Evolutionary conservation across 2,888 invertebrate species (phyloP).

Genomic region (Troglohyphantes excavatus): DNA sequence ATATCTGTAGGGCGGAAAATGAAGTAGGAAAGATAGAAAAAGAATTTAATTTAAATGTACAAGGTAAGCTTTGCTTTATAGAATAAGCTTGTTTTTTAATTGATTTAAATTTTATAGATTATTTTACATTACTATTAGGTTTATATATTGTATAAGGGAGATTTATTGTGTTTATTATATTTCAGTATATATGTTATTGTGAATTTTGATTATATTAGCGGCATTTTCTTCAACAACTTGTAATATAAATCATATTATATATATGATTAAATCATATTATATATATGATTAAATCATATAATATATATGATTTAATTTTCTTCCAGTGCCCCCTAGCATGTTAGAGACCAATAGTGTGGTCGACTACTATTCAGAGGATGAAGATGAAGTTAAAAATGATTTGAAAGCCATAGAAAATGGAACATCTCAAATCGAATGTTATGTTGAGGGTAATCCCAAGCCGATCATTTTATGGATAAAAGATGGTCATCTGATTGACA

Average conservation of each 20-base stretch:
- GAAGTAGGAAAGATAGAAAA: conserved; percentile 81
- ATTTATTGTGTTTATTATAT: too few relatives aligned
- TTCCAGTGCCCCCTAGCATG: conserved; percentile 68
- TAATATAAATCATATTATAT: too few relatives aligned
- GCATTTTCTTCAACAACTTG: too few relatives aligned
- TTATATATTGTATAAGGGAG: too few relatives aligned
- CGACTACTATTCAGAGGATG: conserved; percentile 67
- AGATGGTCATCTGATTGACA: conserved; percentile 60
- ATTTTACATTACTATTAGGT: too few relatives aligned
- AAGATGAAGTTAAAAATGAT: conserved; percentile 64
- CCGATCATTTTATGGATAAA: conserved; percentile 81
- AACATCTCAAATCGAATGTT: conserved; percentile 67
- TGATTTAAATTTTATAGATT: background rate
- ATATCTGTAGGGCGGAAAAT: conserved; percentile 81
- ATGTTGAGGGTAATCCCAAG: conserved; percentile 80
- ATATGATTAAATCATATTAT: too few relatives aligned
- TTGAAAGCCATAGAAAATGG: conserved; percentile 78
- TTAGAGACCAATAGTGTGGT: conserved; percentile 69
- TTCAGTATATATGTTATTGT: too few relatives aligned
- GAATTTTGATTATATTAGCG: too few relatives aligned
- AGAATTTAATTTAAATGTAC: conserved; percentile 75
- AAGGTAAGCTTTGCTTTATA: conserved; percentile 56
- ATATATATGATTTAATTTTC: background rate
- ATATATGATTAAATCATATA: too few relatives aligned
- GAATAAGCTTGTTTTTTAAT: background rate